Conservation (phyloP, 1,140 invertebrate genomes). For the Heliconius congener region DNA sequence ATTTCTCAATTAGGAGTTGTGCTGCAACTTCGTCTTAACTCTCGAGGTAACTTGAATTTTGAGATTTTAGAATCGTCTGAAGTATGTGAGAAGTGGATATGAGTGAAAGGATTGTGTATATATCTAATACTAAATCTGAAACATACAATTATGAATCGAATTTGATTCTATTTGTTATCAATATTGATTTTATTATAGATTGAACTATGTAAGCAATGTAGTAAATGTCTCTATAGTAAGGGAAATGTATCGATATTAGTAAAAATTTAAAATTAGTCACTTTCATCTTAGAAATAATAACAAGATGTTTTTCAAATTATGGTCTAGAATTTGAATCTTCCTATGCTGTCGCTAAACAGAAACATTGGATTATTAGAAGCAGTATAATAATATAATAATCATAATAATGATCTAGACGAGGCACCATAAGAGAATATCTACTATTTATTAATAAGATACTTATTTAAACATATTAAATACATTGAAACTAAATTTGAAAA, state of each 20-base stretch:
- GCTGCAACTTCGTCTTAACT: constrained; percentile 71
- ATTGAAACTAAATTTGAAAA: too few relatives aligned
- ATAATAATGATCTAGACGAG: too few relatives aligned
- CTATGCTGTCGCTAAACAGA: neutral
- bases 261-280: too few relatives aligned
- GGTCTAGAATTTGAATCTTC: neutral
- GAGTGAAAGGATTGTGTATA: neutral
- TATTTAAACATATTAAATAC: too few relatives aligned
- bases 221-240: too few relatives aligned
- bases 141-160: neutral
- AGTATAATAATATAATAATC: neutral
- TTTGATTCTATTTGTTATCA: too few relatives aligned
- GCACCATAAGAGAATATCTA: too few relatives aligned
- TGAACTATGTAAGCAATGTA: too few relatives aligned
- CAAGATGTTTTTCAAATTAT: neutral
- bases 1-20: constrained; percentile 78
- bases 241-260: too few relatives aligned
- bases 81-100: neutral
- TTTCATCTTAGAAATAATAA: too few relatives aligned
- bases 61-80: neutral
- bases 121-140: neutral
- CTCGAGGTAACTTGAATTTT: constrained; percentile 41
- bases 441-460: too few relatives aligned
- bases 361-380: neutral
- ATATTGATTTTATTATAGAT: too few relatives aligned